Evolutionary conservation across 2,888 invertebrate genomes (phyloP), one percentile per base, ranked within the genome.

Genomic region (Unio delphinus): DNA sequence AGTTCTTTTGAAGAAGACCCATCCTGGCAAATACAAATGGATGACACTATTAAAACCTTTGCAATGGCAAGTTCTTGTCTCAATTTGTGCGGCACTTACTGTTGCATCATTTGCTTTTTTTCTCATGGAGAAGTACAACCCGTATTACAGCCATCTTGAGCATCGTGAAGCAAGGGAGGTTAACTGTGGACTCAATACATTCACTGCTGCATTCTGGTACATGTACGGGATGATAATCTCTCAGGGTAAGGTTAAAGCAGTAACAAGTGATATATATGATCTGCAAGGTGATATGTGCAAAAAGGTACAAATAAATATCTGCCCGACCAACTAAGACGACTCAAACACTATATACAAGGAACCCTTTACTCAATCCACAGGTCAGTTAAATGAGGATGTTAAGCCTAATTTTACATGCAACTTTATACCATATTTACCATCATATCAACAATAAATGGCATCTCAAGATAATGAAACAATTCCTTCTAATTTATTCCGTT

Each of bases 181-280:
- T 23, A 55, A 56, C 18, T 1, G 26, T 55, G 57, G 64, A 68
- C 60, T 59, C 23, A 45, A 57, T 20, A 28, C 56, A 28, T 73
- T 72, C 20, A 55, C 65, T 4, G 75, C 76, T 54, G 71, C 73
- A 83, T 91, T 94, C 55, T 64, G 64, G 64, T 66, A 60, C n/a
- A 66, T 66, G 59, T 66, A 66, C 17, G 69, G 69, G 55, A 61
- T 65, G 11, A n/a, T 65, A 18, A 56, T 68, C 45, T 56, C 56
- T 18, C 69, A 69, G 61, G 69, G 72, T 72, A 72, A 5, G 64
- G 55, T 7, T 4, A 15, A 58, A 58, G 34, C 34, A 34, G 34
- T 34, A 34, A 7, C 7, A 34, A 7, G 34, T 34, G 34, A 8
- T 34, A 34, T 1, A 34, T 34, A 0, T 34, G 7, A 34, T 8